Conservation (phyloP, 2,888 invertebrate species). For the Choristoneura rosaceana region DNA sequence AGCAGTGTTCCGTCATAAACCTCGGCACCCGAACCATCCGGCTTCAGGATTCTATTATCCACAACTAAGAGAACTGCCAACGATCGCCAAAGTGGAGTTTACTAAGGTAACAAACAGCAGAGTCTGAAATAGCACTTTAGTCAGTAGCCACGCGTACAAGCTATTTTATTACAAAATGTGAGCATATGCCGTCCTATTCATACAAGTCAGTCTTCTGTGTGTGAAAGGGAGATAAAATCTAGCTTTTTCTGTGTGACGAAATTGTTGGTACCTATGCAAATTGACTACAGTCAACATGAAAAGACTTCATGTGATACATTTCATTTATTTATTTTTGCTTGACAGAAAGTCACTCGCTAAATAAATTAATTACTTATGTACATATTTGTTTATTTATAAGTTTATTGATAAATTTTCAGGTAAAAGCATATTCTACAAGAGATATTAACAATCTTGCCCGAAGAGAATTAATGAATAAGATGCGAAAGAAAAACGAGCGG, state of each 20-base stretch:
- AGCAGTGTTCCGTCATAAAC: slow-evolving; percentile 92
- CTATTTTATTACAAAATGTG: no score
- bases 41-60: slow-evolving; percentile 97
- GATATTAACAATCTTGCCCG: slow-evolving; percentile 74
- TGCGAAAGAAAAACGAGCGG: slow-evolving; percentile 60
- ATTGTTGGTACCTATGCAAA: no score
- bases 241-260: no score
- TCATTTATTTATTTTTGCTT: no score
- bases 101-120: slow-evolving; percentile 87
- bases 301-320: no score
- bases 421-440: slow-evolving; percentile 76
- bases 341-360: no score
- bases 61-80: slow-evolving; percentile 91
- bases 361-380: neutral
- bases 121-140: neutral
- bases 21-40: slow-evolving; percentile 93
- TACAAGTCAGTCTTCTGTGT: no score
- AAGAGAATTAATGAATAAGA: slow-evolving; percentile 61
- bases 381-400: neutral
- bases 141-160: no score
- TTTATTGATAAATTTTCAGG: slow-evolving; percentile 50
- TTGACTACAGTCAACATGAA: no score
- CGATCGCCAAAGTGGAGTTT: slow-evolving; percentile 94
- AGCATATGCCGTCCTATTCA: no score
- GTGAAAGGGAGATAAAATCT: no score